Conservation (phyloP, 2,113 vertebrate species). For the Triplophysa dalaica region DNA sequence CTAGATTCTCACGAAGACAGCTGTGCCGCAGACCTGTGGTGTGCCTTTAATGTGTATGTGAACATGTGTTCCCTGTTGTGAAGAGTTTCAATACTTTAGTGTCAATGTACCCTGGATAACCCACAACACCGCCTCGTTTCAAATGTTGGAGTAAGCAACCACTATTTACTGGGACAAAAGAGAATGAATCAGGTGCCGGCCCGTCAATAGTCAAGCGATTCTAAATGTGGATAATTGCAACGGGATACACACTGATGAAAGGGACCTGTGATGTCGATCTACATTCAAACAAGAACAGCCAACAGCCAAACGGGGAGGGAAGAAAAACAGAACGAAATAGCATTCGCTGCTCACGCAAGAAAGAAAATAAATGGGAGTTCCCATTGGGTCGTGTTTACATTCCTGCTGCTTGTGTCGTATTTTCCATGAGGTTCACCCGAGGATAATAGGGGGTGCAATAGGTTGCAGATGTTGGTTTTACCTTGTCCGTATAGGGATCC, state of each 20-base stretch:
- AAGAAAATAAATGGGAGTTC: slow-evolving; percentile 50
- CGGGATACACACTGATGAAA: neutral
- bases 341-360: slow-evolving; percentile 31
- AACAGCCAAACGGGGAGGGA: neutral
- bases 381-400: slow-evolving; percentile 54
- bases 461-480: slow-evolving; percentile 56
- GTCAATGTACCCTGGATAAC: slow-evolving; percentile 25
- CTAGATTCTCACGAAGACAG: slow-evolving; percentile 12
- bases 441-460: slow-evolving; percentile 57
- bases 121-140: neutral
- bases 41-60: slow-evolving; percentile 1
- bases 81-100: slow-evolving; percentile 11
- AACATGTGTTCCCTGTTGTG: slow-evolving; percentile 7
- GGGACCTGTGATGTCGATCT: neutral
- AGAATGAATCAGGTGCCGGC: neutral
- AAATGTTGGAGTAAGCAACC: neutral
- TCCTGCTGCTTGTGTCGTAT: slow-evolving; percentile 53
- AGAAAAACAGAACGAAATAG: slow-evolving; percentile 21
- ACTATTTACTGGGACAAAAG: neutral
- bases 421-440: slow-evolving; percentile 55
- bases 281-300: slow-evolving; percentile 13
- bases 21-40: slow-evolving; percentile 29
- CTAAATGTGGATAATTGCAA: neutral
- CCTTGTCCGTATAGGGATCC: slow-evolving; percentile 9
- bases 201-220: neutral